Base-by-base conservation (phyloP, 2,888 invertebrate genomes). In the Scaptomyza cyrtandrae region DNA sequence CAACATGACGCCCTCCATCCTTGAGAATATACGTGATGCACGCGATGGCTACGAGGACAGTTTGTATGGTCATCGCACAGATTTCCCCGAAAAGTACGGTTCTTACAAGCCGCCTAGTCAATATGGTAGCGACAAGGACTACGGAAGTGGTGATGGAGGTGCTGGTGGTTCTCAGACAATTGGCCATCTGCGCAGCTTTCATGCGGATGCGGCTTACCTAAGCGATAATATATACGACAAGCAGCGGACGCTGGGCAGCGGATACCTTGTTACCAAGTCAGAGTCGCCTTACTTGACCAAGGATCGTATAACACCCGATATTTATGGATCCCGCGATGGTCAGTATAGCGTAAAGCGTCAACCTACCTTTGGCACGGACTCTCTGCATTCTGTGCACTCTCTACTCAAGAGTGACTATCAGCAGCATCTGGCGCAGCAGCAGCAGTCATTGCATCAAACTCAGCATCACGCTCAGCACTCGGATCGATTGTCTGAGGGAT, bases 401-500 rank as follows among this genome's bases (percentile, higher is more conserved):
- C 75, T 92, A 68, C 81, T 92, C 2, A 90, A 91, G 73, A 92
- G 85, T 70, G 92, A 92, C 66, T 92, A 92, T 68, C 92, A 92
- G 70, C 94, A 94, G 76, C 90, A 90, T 24, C 83, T 84, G 33
- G 83, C 86, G 67, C 84, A 52, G 61, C 91, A 91, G 65, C 91
- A 93, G 54, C 91, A 91, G 73, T 3, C 14, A 9, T 91, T 93
- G 56, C 91, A 91, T 76, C 91, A 93, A 16, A 64, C 58, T 3
- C 65, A 41, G 41, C 41, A 56, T 29, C 49, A 39, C 6, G 54
- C 35, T 37, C 91, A 91, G 75, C 90, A 93, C 75, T 93, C 92
- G 13, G 95, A 95, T 76, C 93, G 95, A 35, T 93, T 95, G 93
- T 95, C 95, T 0, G 95, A 95, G 80, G 93, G 94, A 1, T 95